A percentile compares a stretch with the other conserved stretches of the same genome.
Evolutionary conservation across 2,888 invertebrate genomes (phyloP).

Genomic region (Rhagophthalmus giganteus): DNA sequence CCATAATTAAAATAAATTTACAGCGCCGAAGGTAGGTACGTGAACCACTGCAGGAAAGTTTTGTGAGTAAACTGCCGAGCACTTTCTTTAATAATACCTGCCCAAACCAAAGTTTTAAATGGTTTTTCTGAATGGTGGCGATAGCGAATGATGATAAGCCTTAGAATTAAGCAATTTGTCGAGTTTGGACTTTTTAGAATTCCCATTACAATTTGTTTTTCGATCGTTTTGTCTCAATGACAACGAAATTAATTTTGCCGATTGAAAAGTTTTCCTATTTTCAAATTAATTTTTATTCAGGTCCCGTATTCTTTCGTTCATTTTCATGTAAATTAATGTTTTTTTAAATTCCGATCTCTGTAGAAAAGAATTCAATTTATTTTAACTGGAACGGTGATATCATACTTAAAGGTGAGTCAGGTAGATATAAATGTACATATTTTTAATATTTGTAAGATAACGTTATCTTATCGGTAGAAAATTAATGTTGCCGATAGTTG

Average conservation of each 20-base stretch:
- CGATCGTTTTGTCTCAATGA: slow-evolving; percentile 42
- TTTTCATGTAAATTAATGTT: slow-evolving; percentile 21
- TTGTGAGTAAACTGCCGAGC: slow-evolving; percentile 39
- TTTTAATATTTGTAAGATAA: slow-evolving; percentile 21
- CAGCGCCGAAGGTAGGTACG: slow-evolving; percentile 40
- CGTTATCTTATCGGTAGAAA: slow-evolving; percentile 29
- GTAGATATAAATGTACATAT: too few relatives aligned
- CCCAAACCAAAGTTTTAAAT: slow-evolving; percentile 36
- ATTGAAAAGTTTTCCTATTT: slow-evolving; percentile 44
- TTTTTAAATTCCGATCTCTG: slow-evolving; percentile 11
- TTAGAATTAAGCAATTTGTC: slow-evolving; percentile 44
- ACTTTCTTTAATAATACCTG: slow-evolving; percentile 33
- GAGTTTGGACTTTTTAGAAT: slow-evolving; percentile 34
- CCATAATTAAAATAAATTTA: slow-evolving; percentile 54
- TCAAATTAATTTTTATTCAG: slow-evolving; percentile 11
- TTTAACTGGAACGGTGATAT: slow-evolving; percentile 13
- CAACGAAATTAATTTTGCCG: slow-evolving; percentile 47
- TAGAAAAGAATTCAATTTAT: slow-evolving; percentile 8
- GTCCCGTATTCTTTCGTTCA: slow-evolving; percentile 4
- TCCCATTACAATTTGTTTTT: slow-evolving; percentile 37
- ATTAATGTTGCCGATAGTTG: slow-evolving; percentile 17
- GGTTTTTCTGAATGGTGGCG: slow-evolving; percentile 31
- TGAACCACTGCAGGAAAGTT: slow-evolving; percentile 30
- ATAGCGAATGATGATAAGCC: slow-evolving; percentile 43
- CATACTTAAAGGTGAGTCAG: slow-evolving; percentile 30